These are phyloP conservation scores for Sminthopsis crassicaudata DNA, from an alignment of 2,113 vertebrate species.

Conservation along the genomic window DNA sequence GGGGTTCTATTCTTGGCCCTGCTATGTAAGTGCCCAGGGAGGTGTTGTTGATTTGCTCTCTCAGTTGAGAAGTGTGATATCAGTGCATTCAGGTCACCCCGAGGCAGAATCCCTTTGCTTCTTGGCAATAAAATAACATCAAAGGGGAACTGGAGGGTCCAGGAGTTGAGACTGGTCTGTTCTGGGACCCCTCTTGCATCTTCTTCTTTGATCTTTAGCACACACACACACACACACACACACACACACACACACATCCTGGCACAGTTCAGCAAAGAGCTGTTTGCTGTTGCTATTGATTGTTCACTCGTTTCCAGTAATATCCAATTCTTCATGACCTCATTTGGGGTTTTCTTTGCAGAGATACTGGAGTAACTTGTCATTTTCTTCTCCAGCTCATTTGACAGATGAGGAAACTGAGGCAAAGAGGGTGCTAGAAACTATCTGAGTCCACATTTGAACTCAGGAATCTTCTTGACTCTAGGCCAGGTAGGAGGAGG, in stretches of 20 bases:
- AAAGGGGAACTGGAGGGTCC: neutral
- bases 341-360: too few species aligned
- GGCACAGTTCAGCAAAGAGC: too few species aligned
- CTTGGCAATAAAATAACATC: neutral
- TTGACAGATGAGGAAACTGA: too few species aligned
- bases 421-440: too few species aligned
- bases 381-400: too few species aligned
- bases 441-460: too few species aligned
- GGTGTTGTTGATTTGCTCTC: neutral
- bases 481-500: neutral
- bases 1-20: neutral
- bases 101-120: neutral
- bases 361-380: too few species aligned
- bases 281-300: neutral
- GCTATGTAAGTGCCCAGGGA: neutral
- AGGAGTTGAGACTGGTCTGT: neutral
- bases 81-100: neutral
- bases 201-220: neutral
- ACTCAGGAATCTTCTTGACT: too few species aligned
- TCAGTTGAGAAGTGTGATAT: slow-evolving; percentile 1
- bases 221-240: too few species aligned
- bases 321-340: too few species aligned
- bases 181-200: neutral
- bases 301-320: too few species aligned
- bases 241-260: too few species aligned